Base-by-base conservation (phyloP, 2,113 vertebrate species). In the Pituophis catenifer region DNA sequence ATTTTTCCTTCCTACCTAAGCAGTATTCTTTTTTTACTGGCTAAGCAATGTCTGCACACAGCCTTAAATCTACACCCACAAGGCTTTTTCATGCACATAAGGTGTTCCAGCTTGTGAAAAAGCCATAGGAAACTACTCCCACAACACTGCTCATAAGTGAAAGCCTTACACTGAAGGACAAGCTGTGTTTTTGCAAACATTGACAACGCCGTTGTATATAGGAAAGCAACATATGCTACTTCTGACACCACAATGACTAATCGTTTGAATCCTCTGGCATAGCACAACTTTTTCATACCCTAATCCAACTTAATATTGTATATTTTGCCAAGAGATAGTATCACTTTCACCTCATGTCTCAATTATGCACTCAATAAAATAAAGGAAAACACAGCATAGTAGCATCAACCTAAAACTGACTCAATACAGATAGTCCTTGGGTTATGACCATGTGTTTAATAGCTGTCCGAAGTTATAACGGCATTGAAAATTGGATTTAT, bases 201-300 rank as follows among this genome's bases (percentile, higher is more conserved):
- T 54, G 52, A 26, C 54, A 93, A 87, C 17, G 21, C n/a, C 11
- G 57, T 55, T 17, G 86, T 89, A 86, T 62, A 86, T 54, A 90
- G 86, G 70, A 54, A 65, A 85, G 57, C 58, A 53, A 62, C 58
- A 93, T 87, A 93, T 90, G 92, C 75, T 44, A 26, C 53, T 59
- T 53, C n/a, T 93, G 23, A 57, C 48, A 93, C 75, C 57, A 86
- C n/a, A 54, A 54, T 52, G 48, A 90, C 81, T 90, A 92, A 87
- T 92, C 87, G 57, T 89, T 92, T 92, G 52, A 81, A 29, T 65
- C 52, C n/a, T 75, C 58, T 54, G 86, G 29, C 91, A 75, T 89
- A 19, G 6, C 48, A 65, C 29, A 88, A 52, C 33, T 38, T 10
- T 52, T 54, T 57, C 54, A 24, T 11, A 62, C 24, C 9, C 24